Evolutionary conservation across 2,797 vertebrate genomes (phyloP).

Genomic region (Gila robusta): DNA sequence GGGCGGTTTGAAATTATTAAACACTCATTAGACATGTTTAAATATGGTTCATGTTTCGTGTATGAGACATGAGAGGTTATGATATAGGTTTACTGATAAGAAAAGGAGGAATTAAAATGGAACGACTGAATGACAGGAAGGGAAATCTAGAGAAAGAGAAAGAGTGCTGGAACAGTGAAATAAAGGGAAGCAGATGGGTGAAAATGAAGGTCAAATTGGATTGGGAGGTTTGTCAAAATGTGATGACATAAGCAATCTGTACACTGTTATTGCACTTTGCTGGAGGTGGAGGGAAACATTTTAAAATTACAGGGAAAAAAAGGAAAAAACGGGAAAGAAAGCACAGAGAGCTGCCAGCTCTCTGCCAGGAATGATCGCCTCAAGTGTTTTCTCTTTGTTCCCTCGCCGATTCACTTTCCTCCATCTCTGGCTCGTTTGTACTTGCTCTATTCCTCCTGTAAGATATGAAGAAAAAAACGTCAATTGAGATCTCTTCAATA

Average conservation of each 20-base stretch:
- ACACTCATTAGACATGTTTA: background rate
- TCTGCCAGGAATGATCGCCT: conserved; percentile 93
- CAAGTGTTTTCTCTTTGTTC: conserved; percentile 81
- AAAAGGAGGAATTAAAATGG: conserved; percentile 18
- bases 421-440: conserved; percentile 35
- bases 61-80: background rate
- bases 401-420: conserved; percentile 48
- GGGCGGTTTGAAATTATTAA: background rate
- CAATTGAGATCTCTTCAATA: conserved; percentile 51
- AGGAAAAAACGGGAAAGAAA: conserved; percentile 66
- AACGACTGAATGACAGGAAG: conserved; percentile 42
- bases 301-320: conserved; percentile 88
- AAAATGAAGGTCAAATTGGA: conserved; percentile 96
- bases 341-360: conserved; percentile 83
- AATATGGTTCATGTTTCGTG: background rate
- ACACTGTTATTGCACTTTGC: conserved; percentile 94
- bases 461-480: background rate
- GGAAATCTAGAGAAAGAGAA: conserved; percentile 74
- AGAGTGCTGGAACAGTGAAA: conserved; percentile 69
- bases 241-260: conserved; percentile 98
- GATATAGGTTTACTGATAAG: conserved; percentile 42
- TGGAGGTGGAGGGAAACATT: conserved; percentile 96
- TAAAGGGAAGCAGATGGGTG: conserved; percentile 92
- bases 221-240: conserved; percentile 98
- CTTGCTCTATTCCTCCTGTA: conserved; percentile 41